A percentile compares a stretch with the other conserved stretches of the same genome.
These are phyloP conservation scores for Zapus hudsonius DNA, from an alignment of 2,113 vertebrate species.

Conservation along the genomic window DNA sequence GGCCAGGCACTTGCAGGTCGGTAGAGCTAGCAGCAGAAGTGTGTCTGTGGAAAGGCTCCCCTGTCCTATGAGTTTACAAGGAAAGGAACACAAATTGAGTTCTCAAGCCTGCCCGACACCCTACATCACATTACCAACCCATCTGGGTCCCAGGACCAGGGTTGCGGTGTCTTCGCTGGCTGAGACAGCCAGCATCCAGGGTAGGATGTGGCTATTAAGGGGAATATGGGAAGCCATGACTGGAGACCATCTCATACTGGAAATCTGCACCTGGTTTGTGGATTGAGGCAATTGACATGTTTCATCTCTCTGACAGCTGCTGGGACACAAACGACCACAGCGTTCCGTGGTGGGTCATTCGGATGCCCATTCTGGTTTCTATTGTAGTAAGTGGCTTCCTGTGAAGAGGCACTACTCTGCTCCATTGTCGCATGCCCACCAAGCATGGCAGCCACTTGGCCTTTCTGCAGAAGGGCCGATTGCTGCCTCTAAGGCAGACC, in stretches of 20 bases:
- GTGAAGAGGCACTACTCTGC: constrained; percentile 8
- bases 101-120: not conserved
- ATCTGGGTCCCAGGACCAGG: not conserved
- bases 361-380: constrained; percentile 87
- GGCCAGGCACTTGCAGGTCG: not conserved
- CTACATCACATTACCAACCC: not conserved
- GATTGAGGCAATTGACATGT: constrained; percentile 45
- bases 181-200: not conserved
- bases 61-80: fast-evolving
- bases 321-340: constrained; percentile 89
- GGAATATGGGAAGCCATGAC: not conserved
- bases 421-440: not conserved
- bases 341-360: constrained; percentile 89
- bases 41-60: too few species aligned
- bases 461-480: not conserved
- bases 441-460: not conserved
- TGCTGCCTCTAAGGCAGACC: not conserved
- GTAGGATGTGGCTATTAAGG: not conserved
- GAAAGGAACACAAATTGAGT: not conserved
- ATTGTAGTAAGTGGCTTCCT: constrained; percentile 87
- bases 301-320: constrained; percentile 81
- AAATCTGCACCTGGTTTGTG: not conserved
- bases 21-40: not conserved
- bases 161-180: not conserved
- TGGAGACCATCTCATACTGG: fast-evolving